Evolutionary conservation across 1,140 invertebrate species (phyloP), one percentile per base, ranked within the genome.

Genomic region (Pissodes strobi): DNA sequence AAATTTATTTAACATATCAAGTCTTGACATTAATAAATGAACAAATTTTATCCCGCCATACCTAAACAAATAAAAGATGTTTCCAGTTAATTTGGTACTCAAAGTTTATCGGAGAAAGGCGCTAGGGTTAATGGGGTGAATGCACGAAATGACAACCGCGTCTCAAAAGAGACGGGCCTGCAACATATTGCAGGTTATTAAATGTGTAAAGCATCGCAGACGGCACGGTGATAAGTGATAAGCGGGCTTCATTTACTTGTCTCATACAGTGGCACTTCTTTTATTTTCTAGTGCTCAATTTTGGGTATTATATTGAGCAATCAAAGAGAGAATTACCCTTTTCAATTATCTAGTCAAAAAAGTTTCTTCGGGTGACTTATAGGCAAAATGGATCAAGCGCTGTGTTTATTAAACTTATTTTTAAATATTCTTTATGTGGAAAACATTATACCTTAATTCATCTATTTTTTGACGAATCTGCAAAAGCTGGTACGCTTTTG

Each of bases 151-250:
- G 62, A 64, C 62, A 64, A 53, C 39, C 62, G 62, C 52, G 13
- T 39, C 62, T 56, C 52, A 56, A 56, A 64, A 64, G 43, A 49
- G 62, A 56, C 41, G 49, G 46, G 62, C 27, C 62, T 57, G 62
- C 62, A 58, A 64, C 62, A 64, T 64, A 64, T 64, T 64, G 62
- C 62, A 58, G 52, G 62, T 64, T 64, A 64, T 64, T 64, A 64
- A 64, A 64, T 64, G 62, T 64, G 45, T 58, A 64, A 64, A 57
- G 52, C 62, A 48, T 57, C 10, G 27, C 41, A 46, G 62, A 57
- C 61, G 25, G 51, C 34, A 53, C 21, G 46, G 30, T 37, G 53
- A 64, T 63, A 63, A 63, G 30, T 37, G 53, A 64, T 63, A 63
- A 63, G 41, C 46, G 46, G 23, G 23, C 52, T 64, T 58, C 43